Evolutionary conservation across 2,113 vertebrate genomes (phyloP).

Genomic region (Eolophus roseicapilla): DNA sequence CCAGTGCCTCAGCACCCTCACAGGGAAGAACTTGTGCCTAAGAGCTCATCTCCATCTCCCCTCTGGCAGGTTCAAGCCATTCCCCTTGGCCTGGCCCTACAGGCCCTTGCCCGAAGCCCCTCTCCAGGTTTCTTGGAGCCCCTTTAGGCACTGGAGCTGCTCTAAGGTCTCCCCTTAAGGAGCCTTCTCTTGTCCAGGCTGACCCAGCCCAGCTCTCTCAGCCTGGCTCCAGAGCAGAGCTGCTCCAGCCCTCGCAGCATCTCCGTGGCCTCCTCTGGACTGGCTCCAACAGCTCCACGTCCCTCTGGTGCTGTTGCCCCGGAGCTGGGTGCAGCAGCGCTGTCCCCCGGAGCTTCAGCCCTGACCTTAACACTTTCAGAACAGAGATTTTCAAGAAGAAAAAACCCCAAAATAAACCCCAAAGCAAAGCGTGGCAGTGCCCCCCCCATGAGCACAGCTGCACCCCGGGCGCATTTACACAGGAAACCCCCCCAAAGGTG

Average conservation of each 20-base stretch:
- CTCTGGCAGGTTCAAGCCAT: too few relatives aligned
- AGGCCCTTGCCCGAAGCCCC: too few relatives aligned
- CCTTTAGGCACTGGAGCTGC: too few relatives aligned
- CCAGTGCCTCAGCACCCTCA: too few relatives aligned
- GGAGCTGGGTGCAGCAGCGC: not conserved
- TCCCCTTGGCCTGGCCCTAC: too few relatives aligned
- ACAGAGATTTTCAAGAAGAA: not conserved
- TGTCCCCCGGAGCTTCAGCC: not conserved
- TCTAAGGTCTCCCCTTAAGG: too few relatives aligned
- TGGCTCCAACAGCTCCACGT: not conserved
- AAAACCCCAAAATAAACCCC: fast-evolving
- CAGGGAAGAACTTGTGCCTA: too few relatives aligned
- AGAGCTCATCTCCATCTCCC: too few relatives aligned
- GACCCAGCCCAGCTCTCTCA: too few relatives aligned
- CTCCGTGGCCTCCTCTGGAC: too few relatives aligned
- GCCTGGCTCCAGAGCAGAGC: not conserved
- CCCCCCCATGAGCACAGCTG: not conserved
- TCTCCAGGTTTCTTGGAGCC: too few relatives aligned
- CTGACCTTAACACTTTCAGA: not conserved
- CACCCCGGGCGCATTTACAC: not conserved
- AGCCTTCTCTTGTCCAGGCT: too few relatives aligned
- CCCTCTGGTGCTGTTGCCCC: not conserved
- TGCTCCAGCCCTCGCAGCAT: not conserved
- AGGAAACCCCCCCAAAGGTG: constrained; percentile 48
- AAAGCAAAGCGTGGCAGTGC: not conserved